Evolutionary conservation across 2,113 vertebrate genomes (phyloP), one percentile per base, ranked within the genome.

Genomic region (Pipa parva): DNA sequence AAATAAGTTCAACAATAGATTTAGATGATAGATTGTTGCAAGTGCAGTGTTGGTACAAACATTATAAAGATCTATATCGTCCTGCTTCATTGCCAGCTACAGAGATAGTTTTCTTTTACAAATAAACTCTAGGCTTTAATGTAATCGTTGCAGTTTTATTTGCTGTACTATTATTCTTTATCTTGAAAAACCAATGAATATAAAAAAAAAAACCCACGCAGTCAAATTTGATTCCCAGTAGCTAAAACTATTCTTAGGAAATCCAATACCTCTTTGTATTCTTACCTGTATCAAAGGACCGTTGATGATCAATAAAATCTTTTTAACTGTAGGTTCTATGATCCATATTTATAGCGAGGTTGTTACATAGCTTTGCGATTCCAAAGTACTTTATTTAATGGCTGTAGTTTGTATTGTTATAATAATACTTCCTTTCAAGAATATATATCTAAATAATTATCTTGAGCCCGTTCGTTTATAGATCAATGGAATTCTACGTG

Each of bases 301-400:
- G 26, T 26, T 21, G 20, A 10, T 22, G 58, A 68, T 68, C 65
- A 52, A 68, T 68, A 66, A 36, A 31, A 68, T 21, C 29, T 37
- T 48, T 39, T 29, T 26, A 59, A 39, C 11, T 59, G 22, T 59
- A 52, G 36, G 46, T 13, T n/a, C 56, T 46, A 39, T 37, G 55
- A 68, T 65, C 63, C 52, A 65, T 65, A 65, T 59, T 68, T 68
- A 59, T 51, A 21, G 65, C 24, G 28, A 59, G 29, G 59, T 68
- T 45, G 59, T 52, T 59, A 33, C 46, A 59, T 31, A 12, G 20
- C 46, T 59, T 49, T 49, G 39, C 20, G 54, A 67, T 58, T 49
- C 8, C 54, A 67, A 33, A 25, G 21, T 11, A 18, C 27, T 49
- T 61, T 28, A 12, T 51, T 51, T 50, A 22, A 39, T 59, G 8